Conservation (phyloP, 2,797 vertebrate species). For the Moxostoma hubbsi region DNA sequence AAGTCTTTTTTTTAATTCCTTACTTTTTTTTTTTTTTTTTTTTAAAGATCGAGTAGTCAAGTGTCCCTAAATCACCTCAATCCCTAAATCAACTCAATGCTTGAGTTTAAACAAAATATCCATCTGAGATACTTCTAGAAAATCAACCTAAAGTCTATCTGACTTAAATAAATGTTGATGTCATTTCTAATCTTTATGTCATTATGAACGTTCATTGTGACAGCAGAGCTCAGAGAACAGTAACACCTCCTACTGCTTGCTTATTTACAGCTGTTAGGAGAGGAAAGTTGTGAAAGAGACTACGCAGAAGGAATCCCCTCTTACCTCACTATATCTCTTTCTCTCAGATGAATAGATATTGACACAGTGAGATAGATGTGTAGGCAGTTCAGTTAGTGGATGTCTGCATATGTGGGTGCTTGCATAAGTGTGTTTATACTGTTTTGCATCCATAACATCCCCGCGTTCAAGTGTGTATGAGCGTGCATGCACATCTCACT, state of each 20-base stretch:
- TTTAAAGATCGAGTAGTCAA: too few relatives aligned
- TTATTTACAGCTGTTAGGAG: constrained; percentile 8
- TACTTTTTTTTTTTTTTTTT: too few relatives aligned
- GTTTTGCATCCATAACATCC: constrained; percentile 36
- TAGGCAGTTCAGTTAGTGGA: constrained; percentile 32
- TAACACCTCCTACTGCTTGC: constrained; percentile 12
- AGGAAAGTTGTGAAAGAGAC: constrained; percentile 35
- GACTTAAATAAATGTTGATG: not conserved
- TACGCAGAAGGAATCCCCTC: constrained; percentile 49
- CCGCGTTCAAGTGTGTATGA: constrained; percentile 16
- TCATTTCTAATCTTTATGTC: not conserved
- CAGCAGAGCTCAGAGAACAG: constrained; percentile 5
- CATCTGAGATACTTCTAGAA: too few relatives aligned
- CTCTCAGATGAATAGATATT: constrained; percentile 42
- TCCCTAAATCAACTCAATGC: too few relatives aligned
- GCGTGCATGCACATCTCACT: constrained; percentile 20
- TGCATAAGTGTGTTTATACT: constrained; percentile 41
- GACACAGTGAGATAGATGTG: constrained; percentile 40
- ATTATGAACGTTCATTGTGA: constrained; percentile 23
- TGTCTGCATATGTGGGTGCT: constrained; percentile 49
- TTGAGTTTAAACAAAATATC: too few relatives aligned
- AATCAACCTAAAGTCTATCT: too few relatives aligned
- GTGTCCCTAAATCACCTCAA: too few relatives aligned
- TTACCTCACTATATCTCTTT: constrained; percentile 46
- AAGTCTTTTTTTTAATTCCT: too few relatives aligned